Evolutionary conservation across 2,797 vertebrate species (phyloP).

Genomic region (Poecile montanus): DNA sequence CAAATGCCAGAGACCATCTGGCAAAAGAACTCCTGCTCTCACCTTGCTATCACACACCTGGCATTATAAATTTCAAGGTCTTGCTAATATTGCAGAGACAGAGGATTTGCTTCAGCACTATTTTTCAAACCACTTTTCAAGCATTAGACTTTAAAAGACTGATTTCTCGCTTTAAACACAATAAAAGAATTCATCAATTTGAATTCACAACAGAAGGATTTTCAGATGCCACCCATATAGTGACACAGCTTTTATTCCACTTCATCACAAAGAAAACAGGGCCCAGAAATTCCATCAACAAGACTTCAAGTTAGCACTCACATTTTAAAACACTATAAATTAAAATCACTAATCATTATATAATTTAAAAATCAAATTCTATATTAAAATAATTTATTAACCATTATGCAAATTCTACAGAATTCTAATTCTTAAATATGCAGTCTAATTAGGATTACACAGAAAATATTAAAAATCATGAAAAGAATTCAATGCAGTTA

Average conservation of each 20-base stretch:
- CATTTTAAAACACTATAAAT: neutral
- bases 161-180: neutral
- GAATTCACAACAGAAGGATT: neutral
- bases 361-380: neutral
- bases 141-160: neutral
- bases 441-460: neutral
- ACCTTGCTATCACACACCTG: constrained; percentile 33
- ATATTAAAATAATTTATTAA: neutral
- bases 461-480: neutral
- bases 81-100: neutral
- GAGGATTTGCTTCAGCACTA: neutral
- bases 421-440: neutral
- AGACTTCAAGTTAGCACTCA: neutral
- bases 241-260: neutral
- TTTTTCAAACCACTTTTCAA: neutral
- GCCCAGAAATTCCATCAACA: neutral
- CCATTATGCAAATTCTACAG: neutral
- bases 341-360: neutral
- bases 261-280: neutral
- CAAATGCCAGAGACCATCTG: constrained; percentile 41
- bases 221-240: neutral
- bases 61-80: neutral
- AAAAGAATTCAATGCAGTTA: neutral
- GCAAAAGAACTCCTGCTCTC: constrained; percentile 7
- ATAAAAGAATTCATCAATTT: neutral